A percentile compares a stretch with the other conserved stretches of the same genome.
These are phyloP conservation scores for Phalacrocorax brasilianus DNA, from an alignment of 2,113 vertebrate species.

Conservation along the genomic window DNA sequence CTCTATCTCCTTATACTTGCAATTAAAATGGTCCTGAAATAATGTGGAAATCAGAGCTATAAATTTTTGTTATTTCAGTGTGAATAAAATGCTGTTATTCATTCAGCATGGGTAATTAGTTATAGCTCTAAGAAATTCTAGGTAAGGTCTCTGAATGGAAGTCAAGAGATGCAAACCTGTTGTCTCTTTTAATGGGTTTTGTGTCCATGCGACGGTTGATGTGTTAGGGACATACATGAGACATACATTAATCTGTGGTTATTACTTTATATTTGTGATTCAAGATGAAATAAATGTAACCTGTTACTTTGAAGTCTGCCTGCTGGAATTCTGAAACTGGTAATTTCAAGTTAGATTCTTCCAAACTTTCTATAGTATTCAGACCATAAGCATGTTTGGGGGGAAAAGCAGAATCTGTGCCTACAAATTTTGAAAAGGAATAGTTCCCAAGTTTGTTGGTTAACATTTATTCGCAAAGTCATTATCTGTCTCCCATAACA, in stretches of 20 bases:
- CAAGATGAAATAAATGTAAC: neutral
- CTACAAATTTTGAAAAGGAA: neutral
- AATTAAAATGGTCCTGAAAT: neutral
- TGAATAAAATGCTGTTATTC: neutral
- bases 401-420: neutral
- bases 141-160: neutral
- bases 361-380: neutral
- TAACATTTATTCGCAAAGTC: neutral
- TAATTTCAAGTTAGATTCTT: neutral
- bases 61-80: neutral
- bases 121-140: neutral
- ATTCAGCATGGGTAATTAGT: neutral
- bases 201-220: accelerated
- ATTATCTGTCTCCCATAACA: neutral
- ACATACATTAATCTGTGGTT: neutral
- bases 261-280: neutral
- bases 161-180: neutral
- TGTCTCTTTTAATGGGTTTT: neutral
- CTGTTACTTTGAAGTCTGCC: neutral
- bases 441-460: neutral
- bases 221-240: neutral
- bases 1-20: neutral
- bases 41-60: no score
- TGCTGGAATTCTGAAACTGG: neutral
- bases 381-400: neutral